phyloP scores from a whole-genome alignment of 2,797 vertebrate genomes.

The Anas capensis region DNA sequence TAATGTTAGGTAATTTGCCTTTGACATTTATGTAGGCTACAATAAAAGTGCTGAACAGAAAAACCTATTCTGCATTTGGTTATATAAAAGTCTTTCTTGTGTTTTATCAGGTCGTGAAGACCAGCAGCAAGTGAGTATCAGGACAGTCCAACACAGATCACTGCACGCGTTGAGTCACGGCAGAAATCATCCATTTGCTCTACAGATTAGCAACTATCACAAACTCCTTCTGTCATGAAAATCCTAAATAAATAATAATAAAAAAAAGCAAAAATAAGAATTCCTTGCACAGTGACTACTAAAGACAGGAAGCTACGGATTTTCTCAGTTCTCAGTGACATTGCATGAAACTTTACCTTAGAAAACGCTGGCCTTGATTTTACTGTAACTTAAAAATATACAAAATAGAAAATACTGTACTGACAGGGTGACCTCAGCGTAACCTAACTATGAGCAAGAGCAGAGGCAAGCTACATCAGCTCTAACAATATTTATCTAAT shows the following conservation, averaged over 20 bases:
- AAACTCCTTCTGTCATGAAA: background rate
- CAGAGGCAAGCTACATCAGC: background rate
- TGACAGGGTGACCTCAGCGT: background rate
- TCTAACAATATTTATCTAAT: background rate
- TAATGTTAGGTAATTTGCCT: background rate
- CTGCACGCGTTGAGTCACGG: background rate
- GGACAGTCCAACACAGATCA: background rate
- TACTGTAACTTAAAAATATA: background rate
- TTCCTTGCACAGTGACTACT: background rate
- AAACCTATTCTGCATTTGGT: background rate
- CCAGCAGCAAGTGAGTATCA: background rate
- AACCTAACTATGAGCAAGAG: background rate
- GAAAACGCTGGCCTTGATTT: background rate
- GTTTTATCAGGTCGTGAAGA: background rate
- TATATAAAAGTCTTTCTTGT: background rate
- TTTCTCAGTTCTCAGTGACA: background rate
- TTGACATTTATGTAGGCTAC: background rate
- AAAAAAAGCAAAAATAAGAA: background rate
- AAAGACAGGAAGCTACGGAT: background rate
- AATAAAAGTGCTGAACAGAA: background rate
- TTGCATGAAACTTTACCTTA: background rate
- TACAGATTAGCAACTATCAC: background rate
- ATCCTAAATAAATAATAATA: background rate
- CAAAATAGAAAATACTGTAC: background rate
- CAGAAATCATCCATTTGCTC: background rate